Base-by-base conservation (phyloP, 2,888 invertebrate species). In the Entomobrya multifasciata region DNA sequence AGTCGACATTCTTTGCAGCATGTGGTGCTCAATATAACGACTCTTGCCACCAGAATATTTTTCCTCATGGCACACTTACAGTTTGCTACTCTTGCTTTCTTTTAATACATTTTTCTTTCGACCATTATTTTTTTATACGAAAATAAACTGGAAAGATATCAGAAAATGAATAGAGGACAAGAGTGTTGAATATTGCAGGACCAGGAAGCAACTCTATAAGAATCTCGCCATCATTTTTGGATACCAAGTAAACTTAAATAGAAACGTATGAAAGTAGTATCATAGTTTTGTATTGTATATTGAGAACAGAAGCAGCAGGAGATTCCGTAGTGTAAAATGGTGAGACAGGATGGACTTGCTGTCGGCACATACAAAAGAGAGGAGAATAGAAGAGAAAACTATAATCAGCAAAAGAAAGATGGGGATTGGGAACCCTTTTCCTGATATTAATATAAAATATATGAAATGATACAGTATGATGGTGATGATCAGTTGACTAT, bases 291-390 rank as follows among this genome's bases (percentile, higher is more conserved):
- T 62, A 17, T 57, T n/a, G n/a, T n/a, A 30, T 44, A 70, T 70
- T 70, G 70, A 47, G 70, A 70, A 27, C 70, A 47, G 70, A 70
- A 70, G 47, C 47, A 22, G 47, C n/a, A 70, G 47, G 70, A 70
- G 70, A 70, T 70, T 70, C 47, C 70, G 47, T 44, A 47, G 47
- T n/a, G 70, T 22, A 70, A 70, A 70, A 44, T 30, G 36, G 30
- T n/a, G 36, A 62, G 60, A 30, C 60, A 62, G 62, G 36, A 62
- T 36, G 36, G 30, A 62, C 62, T 62, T n/a, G 62, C 62, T 62
- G 36, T 62, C 36, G 36, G 36, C 17, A 17, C n/a, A 1, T 30
- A 60, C 60, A 60, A 60, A 30, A 60, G 30, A 60, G 60, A 60
- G 60, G 62, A 36, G 30, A 25, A 15, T 6, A 30, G 0, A 3